Evolutionary conservation across 92 coral and sea anemone genomes (phyloP), one percentile per base, ranked within the genome.

Genomic region (Pocillopora grandis): DNA sequence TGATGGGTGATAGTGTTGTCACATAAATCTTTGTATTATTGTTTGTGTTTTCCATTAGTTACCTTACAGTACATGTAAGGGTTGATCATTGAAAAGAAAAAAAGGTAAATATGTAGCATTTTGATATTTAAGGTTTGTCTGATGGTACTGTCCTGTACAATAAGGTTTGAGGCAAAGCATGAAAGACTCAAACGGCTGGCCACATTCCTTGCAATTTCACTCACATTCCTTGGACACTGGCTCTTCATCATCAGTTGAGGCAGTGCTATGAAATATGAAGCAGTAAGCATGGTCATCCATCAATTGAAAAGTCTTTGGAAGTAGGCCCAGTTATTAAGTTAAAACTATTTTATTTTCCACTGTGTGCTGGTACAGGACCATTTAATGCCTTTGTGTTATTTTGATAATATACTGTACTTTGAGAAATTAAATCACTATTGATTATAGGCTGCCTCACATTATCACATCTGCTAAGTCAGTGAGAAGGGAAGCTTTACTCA

Each of bases 201-300:
- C 19, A 55, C 88, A 16, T 76, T 64, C 80, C 76, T 90, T 37
- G 90, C 2, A 90, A 86, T 69, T 86, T 81, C 37, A 86, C 77
- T 5, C 86, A 90, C 66, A 74, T 90, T 11, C 87, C 93, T 21
- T 86, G 89, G 84, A 90, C 90, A n/a, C 66, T 90, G 56, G 87
- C 88, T 15, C 67, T 72, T 20, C 83, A 87, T 13, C 83, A 80
- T 66, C 89, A 89, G 71, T 77, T 78, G 62, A 76, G 84, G 73
- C 93, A 90, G 65, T 86, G 92, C 73, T 86, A 86, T 77, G 90
- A 82, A 63, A 81, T 88, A 33, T 66, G 83, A 65, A 83, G 90
- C 58, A 76, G 76, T 72, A 82, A 52, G 63, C 79, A 88, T 75
- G 87, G 76, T 11, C 87, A 82, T 65, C 88, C 90, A 23, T 16